Evolutionary conservation across 2,113 vertebrate species (phyloP).

Genomic region (Callionymus lyra): DNA sequence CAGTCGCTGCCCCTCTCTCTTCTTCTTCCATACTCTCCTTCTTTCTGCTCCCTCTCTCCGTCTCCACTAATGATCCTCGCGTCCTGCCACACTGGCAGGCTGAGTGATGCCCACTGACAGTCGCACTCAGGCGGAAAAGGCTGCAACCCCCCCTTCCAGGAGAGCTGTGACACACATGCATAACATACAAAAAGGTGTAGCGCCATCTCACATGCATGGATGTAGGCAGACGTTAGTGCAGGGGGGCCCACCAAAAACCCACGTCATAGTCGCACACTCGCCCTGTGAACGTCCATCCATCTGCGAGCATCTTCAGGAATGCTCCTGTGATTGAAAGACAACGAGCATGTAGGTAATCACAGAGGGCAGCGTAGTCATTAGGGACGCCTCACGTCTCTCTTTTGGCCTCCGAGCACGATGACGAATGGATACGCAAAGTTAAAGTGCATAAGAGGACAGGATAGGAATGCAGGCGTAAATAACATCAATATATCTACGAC

Average conservation of each 20-base stretch:
- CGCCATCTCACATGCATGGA: conserved; percentile 35
- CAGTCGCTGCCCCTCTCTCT: conserved; percentile 40
- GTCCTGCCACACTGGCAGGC: conserved; percentile 60
- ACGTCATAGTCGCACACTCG: conserved; percentile 26
- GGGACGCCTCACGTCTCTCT: conserved; percentile 14
- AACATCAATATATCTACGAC: no score
- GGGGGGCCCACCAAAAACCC: conserved; percentile 3
- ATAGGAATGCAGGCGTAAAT: no score
- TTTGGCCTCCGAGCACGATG: conserved; percentile 18
- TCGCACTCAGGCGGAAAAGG: conserved; percentile 62
- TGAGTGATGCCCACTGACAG: conserved; percentile 71
- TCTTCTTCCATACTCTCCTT: conserved; percentile 37
- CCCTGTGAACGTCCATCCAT: conserved; percentile 31
- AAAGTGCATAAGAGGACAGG: conserved; percentile 5
- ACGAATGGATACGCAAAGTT: no score
- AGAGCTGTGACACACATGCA: conserved; percentile 41
- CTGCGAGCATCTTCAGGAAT: conserved; percentile 32
- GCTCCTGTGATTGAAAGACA: conserved; percentile 24
- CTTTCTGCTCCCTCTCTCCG: conserved; percentile 43
- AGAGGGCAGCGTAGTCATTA: conserved; percentile 21
- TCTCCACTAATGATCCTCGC: conserved; percentile 67
- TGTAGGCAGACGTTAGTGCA: conserved; percentile 38
- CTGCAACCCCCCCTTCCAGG: conserved; percentile 34
- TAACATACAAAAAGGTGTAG: conserved; percentile 37
- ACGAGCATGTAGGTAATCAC: conserved; percentile 31